Base-by-base conservation (phyloP, 1,140 invertebrate species). In the Saxidomus purpurata region DNA sequence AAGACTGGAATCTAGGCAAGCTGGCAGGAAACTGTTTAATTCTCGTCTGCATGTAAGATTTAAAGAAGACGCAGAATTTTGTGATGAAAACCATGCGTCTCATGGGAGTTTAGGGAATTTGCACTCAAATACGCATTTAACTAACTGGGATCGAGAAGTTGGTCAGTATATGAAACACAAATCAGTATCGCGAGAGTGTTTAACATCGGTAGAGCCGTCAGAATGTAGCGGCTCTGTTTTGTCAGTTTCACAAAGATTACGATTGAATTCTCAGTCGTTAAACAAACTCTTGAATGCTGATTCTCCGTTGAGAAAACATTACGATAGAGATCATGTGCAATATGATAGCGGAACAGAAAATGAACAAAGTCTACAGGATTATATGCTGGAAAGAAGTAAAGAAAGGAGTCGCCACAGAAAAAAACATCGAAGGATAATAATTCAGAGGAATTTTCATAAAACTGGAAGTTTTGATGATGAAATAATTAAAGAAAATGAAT, bases 101-200 rank as follows among this genome's bases (percentile, higher is more conserved):
- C n/a, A 22, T 28, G 31, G 31, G 28, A 38, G 15, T 38, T 25
- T 61, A 19, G 67, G 25, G 36, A 86, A 47, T 69, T 61, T 43
- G 36, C 38, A 28, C 49, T 25, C 79, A 22, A 83, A 69, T 67
- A 43, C 40, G 59, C 36, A 59, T 67, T 79, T 87, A 55, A 85
- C 74, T 13, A 87, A 79, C 59, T 79, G 85, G 85, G 74, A 87
- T 67, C 13, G 59, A 31, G 85, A 87, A 67, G 71, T 87, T 47
- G 71, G 76, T 19, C 38, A 87, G n/a, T 87, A 87, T 80, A 49
- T 79, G 25, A 80, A 38, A 47, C 74, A 77, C 13, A 77, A 77
- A 28, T 87, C 76, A 49, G 13, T 34, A 22, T 77, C 59, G 22
- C 22, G 31, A 19, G 76, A 87, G 19, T 67, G 55, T 67, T 13